phyloP scores from a whole-genome alignment of 2,797 vertebrate genomes.

The Fringilla coelebs region DNA sequence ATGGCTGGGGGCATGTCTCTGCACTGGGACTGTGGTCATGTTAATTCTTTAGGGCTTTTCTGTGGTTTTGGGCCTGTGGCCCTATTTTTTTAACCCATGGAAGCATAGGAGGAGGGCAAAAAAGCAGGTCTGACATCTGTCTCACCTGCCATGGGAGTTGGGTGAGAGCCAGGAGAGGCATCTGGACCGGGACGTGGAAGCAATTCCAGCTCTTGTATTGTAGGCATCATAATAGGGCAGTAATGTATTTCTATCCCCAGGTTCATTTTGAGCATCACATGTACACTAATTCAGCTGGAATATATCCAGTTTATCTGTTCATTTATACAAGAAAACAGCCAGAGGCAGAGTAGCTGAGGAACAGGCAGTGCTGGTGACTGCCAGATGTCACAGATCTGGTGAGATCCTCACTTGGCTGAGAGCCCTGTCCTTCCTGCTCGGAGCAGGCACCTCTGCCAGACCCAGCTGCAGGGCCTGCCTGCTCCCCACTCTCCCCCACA shows the following conservation, averaged over 20 bases:
- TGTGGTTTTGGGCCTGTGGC: not conserved
- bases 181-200: not conserved
- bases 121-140: constrained; percentile 1
- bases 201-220: not conserved
- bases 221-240: not conserved
- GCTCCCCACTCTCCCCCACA: not conserved
- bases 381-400: not conserved
- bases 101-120: not conserved
- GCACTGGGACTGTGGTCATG: accelerated
- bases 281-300: not conserved
- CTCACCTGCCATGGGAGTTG: constrained; percentile 8
- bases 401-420: not conserved
- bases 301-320: not conserved
- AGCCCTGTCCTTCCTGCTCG: not conserved
- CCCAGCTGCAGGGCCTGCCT: not conserved
- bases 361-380: not conserved
- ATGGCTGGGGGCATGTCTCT: not conserved
- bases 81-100: not conserved
- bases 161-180: constrained; percentile 3
- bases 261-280: not conserved
- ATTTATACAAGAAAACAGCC: not conserved
- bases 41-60: not conserved
- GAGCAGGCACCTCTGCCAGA: not conserved
- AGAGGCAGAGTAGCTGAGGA: not conserved
- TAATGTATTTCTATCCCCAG: not conserved